Conservation (phyloP, 2,888 invertebrate species). For the Drosophila multiciliata region DNA sequence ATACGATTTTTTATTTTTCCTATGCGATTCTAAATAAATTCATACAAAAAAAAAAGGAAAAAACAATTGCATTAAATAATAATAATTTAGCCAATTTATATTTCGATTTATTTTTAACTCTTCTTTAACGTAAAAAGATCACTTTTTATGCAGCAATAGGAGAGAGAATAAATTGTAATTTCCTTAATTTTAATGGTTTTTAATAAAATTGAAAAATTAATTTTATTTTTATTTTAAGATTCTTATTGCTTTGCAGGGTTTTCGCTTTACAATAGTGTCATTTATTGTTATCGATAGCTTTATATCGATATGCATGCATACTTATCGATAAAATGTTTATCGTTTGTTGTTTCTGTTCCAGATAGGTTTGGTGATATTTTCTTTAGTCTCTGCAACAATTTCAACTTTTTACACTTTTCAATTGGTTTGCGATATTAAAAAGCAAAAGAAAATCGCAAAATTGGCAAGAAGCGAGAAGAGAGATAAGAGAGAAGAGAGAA, state of each 20-base stretch:
- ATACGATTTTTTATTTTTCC: neutral
- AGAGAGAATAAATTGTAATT: neutral
- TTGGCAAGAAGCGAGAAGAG: neutral
- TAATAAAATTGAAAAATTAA: neutral
- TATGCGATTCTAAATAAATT: neutral
- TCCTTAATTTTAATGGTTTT: accelerated
- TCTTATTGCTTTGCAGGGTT: neutral
- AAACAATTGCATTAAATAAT: no score
- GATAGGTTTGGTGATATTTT: no score
- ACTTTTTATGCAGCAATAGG: no score
- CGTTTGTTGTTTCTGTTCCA: neutral
- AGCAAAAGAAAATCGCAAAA: neutral
- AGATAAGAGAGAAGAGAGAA: neutral
- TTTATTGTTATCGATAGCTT: neutral
- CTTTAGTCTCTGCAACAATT: neutral
- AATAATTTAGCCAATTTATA: no score
- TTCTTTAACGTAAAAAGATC: no score
- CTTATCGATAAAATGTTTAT: neutral
- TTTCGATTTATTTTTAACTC: no score
- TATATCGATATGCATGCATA: neutral
- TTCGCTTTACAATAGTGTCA: neutral
- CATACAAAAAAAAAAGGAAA: neutral
- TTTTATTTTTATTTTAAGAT: neutral
- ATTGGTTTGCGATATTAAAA: neutral
- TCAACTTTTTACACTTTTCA: neutral